phyloP scores from a whole-genome alignment of 35 echinoderm and acorn worm genomes.

The Lytechinus pictus region DNA sequence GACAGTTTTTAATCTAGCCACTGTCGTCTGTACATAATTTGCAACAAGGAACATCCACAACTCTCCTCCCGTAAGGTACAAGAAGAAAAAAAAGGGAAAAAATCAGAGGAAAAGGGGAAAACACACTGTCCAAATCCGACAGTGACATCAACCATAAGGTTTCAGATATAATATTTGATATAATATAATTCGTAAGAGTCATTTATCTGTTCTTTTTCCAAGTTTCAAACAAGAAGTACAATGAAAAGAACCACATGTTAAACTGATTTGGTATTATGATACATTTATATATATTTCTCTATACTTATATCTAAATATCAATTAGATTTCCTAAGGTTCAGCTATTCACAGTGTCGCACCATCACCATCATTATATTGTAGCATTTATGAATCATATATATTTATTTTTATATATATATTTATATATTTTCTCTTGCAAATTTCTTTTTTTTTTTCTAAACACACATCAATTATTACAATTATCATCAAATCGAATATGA shows the following conservation, averaged over 20 bases:
- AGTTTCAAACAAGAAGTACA: conserved; percentile 35
- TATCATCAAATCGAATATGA: background rate
- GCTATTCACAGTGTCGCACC: conserved; percentile 20
- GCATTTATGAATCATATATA: conserved; percentile 25
- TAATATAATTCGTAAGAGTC: conserved; percentile 43
- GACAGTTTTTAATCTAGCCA: conserved; percentile 25
- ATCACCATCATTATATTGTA: conserved; percentile 34
- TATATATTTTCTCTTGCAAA: background rate
- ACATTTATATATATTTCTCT: conserved; percentile 58
- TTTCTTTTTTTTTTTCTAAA: conserved; percentile 30
- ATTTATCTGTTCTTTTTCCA: background rate
- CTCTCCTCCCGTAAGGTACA: background rate
- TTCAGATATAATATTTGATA: conserved; percentile 56
- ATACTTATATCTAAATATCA: conserved; percentile 39
- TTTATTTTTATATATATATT: background rate
- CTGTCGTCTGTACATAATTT: conserved; percentile 13
- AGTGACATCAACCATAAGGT: conserved; percentile 17
- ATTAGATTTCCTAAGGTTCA: conserved; percentile 42
- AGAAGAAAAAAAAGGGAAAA: conserved; percentile 3
- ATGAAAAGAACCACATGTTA: conserved; percentile 40
- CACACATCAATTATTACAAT: conserved; percentile 30
- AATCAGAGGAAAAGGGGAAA: background rate
- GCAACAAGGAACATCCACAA: conserved; percentile 40
- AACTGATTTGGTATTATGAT: conserved; percentile 49
- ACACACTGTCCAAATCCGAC: conserved; percentile 45